phyloP scores from a whole-genome alignment of 2,888 invertebrate species.

The Microplitis deprimator region DNA sequence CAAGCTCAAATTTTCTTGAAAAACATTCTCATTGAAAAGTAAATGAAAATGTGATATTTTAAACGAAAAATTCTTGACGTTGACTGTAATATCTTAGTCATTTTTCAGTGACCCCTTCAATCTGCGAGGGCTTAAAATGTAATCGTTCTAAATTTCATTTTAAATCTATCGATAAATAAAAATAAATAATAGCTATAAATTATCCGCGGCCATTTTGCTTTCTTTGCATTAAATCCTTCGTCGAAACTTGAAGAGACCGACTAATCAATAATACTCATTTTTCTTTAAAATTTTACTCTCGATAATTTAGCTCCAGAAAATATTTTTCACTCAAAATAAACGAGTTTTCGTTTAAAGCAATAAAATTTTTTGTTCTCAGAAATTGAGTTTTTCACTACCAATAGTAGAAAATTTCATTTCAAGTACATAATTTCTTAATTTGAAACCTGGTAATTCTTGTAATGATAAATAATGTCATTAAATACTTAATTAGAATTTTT shows the following conservation, averaged over 20 bases:
- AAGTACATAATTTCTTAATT: too few species aligned
- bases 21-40: not conserved
- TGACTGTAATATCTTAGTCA: not conserved
- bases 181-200: slow-evolving; percentile 23
- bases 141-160: not conserved
- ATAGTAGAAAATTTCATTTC: too few species aligned
- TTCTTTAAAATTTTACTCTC: not conserved
- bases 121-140: slow-evolving; percentile 8
- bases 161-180: slow-evolving; percentile 16
- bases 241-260: not conserved
- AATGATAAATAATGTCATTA: too few species aligned
- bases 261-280: not conserved
- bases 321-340: too few species aligned
- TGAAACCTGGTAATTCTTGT: too few species aligned
- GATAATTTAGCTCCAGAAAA: too few species aligned
- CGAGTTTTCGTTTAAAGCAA: too few species aligned
- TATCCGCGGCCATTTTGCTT: not conserved
- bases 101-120: slow-evolving; percentile 12
- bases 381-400: too few species aligned
- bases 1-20: not conserved
- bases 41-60: not conserved
- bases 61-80: not conserved
- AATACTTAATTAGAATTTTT: too few species aligned
- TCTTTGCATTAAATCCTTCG: not conserved
- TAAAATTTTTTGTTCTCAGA: too few species aligned